Base-by-base conservation (phyloP, 1,140 invertebrate genomes). In the Dysdera silvatica region DNA sequence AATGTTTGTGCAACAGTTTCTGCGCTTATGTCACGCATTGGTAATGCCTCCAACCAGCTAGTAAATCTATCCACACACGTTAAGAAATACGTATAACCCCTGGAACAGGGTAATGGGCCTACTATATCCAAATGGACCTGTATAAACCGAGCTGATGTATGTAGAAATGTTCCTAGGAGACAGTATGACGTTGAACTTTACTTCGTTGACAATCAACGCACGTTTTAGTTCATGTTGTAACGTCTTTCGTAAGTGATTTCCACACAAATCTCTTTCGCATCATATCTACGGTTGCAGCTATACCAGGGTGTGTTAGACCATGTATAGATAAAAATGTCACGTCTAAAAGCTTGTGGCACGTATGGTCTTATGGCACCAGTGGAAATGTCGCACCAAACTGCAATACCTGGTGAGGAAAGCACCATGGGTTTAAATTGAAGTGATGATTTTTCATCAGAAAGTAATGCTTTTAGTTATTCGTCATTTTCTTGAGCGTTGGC, bases 51-150 rank as follows among this genome's bases (percentile, higher is more conserved):
- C n/a, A n/a, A n/a, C n/a, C n/a, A n/a, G n/a, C n/a, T n/a, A n/a
- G n/a, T n/a, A n/a, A n/a, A n/a, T n/a, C n/a, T n/a, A n/a, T n/a
- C n/a, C n/a, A n/a, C n/a, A n/a, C n/a, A n/a, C n/a, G n/a, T n/a
- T n/a, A n/a, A n/a, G n/a, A n/a, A n/a, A n/a, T n/a, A n/a, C n/a
- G n/a, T n/a, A n/a, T n/a, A n/a, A n/a, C n/a, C n/a, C n/a, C n/a
- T n/a, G n/a, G n/a, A n/a, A n/a, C n/a, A n/a, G n/a, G 77, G 75
- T 2, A 82, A 49, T 0, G 75, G 79, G 0, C 78, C 76, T 10
- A 82, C 70, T 2, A 82, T 69, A 68, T 82, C 80, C 0, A 81
- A 65, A 65, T 82, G 75, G 0, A 81, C 65, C 52, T 79, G 74
- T 2, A 68, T 40, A 56, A 80, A 79, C 29, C 61, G 43, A 3